These are phyloP conservation scores for Xanthorhoe spadicearia DNA, from an alignment of 2,888 invertebrate genomes.

Conservation along the genomic window DNA sequence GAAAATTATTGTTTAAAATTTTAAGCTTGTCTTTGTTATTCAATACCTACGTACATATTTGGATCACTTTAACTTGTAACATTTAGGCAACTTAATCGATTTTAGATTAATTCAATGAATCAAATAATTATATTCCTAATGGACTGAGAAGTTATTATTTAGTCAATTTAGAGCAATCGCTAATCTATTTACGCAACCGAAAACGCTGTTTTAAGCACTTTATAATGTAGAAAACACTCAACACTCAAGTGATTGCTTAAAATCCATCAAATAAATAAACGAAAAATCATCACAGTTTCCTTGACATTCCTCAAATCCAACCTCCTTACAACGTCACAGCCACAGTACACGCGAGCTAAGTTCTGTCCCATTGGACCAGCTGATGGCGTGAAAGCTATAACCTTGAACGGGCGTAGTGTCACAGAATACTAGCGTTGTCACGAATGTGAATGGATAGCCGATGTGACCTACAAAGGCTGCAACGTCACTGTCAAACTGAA, in stretches of 20 bases:
- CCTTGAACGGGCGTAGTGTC: conserved; percentile 67
- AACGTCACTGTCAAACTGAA: conserved; percentile 49
- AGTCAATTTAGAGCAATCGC: conserved; percentile 4
- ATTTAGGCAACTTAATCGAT: conserved; percentile 6
- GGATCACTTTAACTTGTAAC: not conserved
- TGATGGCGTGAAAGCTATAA: conserved; percentile 71
- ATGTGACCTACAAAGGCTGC: conserved; percentile 62
- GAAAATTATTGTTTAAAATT: conserved; percentile 24
- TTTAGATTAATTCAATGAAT: conserved; percentile 7
- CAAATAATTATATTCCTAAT: not conserved
- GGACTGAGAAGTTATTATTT: not conserved
- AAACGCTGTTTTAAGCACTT: not conserved
- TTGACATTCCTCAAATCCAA: conserved; percentile 28
- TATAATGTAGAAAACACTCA: not conserved
- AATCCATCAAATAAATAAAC: not conserved
- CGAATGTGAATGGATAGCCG: conserved; percentile 65
- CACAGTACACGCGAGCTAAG: conserved; percentile 8
- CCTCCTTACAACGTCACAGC: conserved; percentile 17
- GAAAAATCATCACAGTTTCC: conserved; percentile 17
- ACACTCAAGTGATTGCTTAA: not conserved
- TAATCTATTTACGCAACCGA: not conserved
- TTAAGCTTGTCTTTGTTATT: not conserved
- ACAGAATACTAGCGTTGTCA: conserved; percentile 36
- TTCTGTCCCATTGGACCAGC: conserved; percentile 45
- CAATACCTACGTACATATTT: not conserved